Base-by-base conservation (phyloP, 2,113 vertebrate species). In the Morone saxatilis region DNA sequence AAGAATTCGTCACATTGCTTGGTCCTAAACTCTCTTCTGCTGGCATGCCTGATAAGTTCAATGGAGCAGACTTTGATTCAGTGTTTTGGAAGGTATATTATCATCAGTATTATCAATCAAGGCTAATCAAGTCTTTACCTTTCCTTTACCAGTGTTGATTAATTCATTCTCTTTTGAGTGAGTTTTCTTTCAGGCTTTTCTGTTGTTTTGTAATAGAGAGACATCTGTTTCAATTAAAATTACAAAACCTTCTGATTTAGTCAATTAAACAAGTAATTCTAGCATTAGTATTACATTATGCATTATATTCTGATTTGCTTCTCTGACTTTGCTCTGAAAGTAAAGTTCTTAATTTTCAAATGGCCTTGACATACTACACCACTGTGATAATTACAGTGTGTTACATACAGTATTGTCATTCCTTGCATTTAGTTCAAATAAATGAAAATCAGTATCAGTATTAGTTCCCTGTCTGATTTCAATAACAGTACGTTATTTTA, bases 21-120 rank as follows among this genome's bases (percentile, higher is more conserved):
- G 98, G 98, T 19, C 98, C 98, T 72, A 99, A 98, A 89, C 95
- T 99, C 53, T 96, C 97, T 16, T 95, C 97, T 5, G 96, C 97
- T 0, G 98, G 98, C 20, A 97, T 99, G 90, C 98, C 98, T 0
- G 98, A 99, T 93, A 99, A 98, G 87, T 99, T 99, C 91, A 96
- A 97, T 0, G 98, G 98, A 86, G 98, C 98, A 0, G 97, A 99
- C 86, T 99, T 99, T 6, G 98, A 99, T 93, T 98, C 97, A 0
- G 98, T 99, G 80, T 99, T 99, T 95, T 99, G 98, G 98, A 99
- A 99, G 97, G 98, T 99, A 95, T 70, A 54, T 75, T 56, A 1
- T 36, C 36, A 59, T 67, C 50, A 51, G 19, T 40, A n/a, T 66
- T 41, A 70, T 62, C 57, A 74, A 41, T 83, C 68, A 69, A 47